These are phyloP conservation scores for Acromyrmex charruanus DNA, from an alignment of 1,140 invertebrate genomes.

Conservation along the genomic window DNA sequence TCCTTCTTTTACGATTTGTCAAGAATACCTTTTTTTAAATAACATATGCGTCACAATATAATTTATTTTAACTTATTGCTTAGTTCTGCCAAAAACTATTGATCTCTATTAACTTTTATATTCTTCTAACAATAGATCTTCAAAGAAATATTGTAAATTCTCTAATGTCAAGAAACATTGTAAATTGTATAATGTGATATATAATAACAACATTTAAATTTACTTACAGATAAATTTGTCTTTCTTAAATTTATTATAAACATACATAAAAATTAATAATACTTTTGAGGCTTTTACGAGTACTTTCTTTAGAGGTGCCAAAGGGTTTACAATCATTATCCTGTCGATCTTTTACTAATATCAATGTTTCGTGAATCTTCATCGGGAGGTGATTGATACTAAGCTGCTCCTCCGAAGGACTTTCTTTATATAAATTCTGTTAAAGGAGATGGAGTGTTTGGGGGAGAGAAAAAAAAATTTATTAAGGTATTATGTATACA, in stretches of 20 bases:
- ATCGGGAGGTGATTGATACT: no score
- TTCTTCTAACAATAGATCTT: background rate
- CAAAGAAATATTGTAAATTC: background rate
- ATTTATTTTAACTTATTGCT: background rate
- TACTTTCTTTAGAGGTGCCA: background rate
- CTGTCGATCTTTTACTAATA: no score
- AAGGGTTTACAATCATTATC: no score
- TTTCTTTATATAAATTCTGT: no score
- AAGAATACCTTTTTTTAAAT: background rate
- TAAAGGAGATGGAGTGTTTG: no score
- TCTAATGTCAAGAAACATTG: background rate
- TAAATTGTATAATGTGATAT: background rate
- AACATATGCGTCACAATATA: background rate
- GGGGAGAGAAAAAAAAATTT: no score
- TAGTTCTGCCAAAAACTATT: background rate
- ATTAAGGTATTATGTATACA: background rate
- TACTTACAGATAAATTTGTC: background rate
- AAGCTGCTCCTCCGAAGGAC: no score
- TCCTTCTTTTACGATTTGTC: background rate
- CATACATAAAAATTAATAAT: background rate
- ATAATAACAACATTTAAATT: background rate
- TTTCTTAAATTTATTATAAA: background rate
- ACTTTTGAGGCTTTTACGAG: slow-evolving; percentile 73
- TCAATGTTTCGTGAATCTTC: background rate
- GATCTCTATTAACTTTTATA: background rate